phyloP scores from a whole-genome alignment of 2,888 invertebrate genomes.

The Leptinotarsa tumamoca region DNA sequence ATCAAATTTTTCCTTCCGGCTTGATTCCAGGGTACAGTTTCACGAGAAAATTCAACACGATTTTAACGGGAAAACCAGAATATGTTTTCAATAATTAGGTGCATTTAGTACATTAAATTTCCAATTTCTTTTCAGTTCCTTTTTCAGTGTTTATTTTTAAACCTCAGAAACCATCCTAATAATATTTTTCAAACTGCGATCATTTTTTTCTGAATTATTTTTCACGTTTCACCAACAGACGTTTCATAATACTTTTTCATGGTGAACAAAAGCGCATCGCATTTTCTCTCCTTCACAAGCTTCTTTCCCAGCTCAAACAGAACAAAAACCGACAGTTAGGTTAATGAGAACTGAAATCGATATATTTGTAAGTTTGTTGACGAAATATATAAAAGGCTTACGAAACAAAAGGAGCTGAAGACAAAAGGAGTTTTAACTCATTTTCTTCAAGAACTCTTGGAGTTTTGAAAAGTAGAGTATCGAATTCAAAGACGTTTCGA shows the following conservation, averaged over 20 bases:
- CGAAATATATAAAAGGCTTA: constrained; percentile 11
- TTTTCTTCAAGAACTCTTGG: background rate
- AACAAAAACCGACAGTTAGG: constrained; percentile 15
- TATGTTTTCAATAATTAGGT: too few relatives aligned
- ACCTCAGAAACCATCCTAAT: background rate
- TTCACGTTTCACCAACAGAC: background rate
- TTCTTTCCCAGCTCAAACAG: background rate
- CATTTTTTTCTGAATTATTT: background rate
- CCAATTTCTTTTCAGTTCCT: background rate
- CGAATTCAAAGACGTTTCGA: background rate
- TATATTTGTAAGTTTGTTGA: constrained; percentile 13
- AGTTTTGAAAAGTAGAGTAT: background rate
- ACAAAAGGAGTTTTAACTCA: constrained; percentile 4
- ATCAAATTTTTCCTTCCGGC: too few relatives aligned
- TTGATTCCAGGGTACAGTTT: too few relatives aligned
- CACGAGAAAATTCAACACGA: too few relatives aligned
- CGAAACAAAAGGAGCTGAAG: background rate
- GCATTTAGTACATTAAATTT: background rate
- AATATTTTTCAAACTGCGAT: background rate
- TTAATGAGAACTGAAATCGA: constrained; percentile 21
- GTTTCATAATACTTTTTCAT: background rate
- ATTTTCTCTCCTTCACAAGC: background rate
- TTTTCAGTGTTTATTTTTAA: background rate
- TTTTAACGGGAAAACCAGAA: too few relatives aligned
- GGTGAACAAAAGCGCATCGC: constrained; percentile 2